Conservation (phyloP, 2,113 vertebrate species). For the Sminthopsis crassicaudata region DNA sequence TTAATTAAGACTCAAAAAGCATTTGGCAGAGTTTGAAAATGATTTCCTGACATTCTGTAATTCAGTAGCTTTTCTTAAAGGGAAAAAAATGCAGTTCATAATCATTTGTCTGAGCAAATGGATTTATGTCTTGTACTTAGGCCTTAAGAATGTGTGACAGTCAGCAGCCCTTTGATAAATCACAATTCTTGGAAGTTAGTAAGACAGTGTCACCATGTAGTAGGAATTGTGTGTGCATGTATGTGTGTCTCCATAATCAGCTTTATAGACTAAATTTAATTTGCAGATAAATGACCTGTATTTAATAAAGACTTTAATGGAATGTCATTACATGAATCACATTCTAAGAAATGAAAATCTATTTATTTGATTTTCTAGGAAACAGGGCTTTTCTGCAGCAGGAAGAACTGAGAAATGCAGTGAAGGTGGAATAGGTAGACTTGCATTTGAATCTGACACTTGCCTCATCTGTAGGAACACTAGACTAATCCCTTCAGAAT, state of each 20-base stretch:
- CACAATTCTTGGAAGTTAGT: constrained; percentile 28
- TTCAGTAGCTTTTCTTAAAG: constrained; percentile 31
- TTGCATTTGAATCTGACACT: background rate
- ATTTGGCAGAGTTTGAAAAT: constrained; percentile 57
- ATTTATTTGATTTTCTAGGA: constrained; percentile 52
- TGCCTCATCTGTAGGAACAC: background rate
- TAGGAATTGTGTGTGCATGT: constrained; percentile 21
- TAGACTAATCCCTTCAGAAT: background rate
- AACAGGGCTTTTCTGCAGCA: background rate
- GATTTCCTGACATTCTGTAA: constrained; percentile 40
- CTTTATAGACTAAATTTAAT: constrained; percentile 60
- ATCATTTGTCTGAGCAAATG: constrained; percentile 62
- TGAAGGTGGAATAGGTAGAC: background rate
- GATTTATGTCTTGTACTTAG: constrained; percentile 51
- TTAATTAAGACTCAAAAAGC: constrained; percentile 62
- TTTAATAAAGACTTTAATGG: constrained; percentile 46
- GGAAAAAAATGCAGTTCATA: constrained; percentile 29
- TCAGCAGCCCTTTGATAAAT: constrained; percentile 54
- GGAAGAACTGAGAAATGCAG: background rate
- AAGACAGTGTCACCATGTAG: constrained; percentile 38
- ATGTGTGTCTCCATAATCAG: background rate
- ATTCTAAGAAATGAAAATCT: constrained; percentile 64
- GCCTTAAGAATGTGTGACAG: constrained; percentile 20
- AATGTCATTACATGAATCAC: constrained; percentile 43
- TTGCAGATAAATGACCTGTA: constrained; percentile 53